A percentile compares a stretch with the other conserved stretches of the same genome.
Evolutionary conservation across 2,113 vertebrate species (phyloP).

Genomic region (Apteryx mantelli): DNA sequence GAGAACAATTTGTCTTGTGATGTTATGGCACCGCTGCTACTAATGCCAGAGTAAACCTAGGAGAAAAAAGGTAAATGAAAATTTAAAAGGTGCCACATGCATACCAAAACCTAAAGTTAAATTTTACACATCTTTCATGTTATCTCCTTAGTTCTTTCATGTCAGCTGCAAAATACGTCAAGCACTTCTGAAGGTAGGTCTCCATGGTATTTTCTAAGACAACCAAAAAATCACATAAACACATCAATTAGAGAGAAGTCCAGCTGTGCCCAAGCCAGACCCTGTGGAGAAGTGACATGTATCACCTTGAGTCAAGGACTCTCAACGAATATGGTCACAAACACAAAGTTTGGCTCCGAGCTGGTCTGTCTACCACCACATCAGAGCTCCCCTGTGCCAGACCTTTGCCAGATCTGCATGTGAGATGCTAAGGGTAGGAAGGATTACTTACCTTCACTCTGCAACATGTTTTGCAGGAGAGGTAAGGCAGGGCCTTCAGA

Average conservation of each 20-base stretch:
- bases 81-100: not conserved
- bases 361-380: accelerated
- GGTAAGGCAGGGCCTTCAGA: not conserved
- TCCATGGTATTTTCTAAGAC: not conserved
- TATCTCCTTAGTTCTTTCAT: not conserved
- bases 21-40: not conserved
- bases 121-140: not conserved
- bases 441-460: not conserved
- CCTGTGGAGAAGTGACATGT: not conserved
- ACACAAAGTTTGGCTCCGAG: not conserved
- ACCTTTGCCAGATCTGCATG: not conserved
- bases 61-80: not conserved
- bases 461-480: not conserved
- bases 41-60: not conserved
- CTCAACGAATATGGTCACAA: not conserved
- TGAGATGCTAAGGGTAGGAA: not conserved
- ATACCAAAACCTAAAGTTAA: not conserved
- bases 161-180: not conserved
- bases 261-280: not conserved
- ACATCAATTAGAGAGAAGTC: not conserved
- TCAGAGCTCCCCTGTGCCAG: not conserved
- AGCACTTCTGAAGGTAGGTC: not conserved
- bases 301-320: not conserved
- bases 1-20: conserved; percentile 42
- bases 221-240: not conserved